Conservation (phyloP, 2,797 vertebrate genomes). For the Etheostoma nigrum region DNA sequence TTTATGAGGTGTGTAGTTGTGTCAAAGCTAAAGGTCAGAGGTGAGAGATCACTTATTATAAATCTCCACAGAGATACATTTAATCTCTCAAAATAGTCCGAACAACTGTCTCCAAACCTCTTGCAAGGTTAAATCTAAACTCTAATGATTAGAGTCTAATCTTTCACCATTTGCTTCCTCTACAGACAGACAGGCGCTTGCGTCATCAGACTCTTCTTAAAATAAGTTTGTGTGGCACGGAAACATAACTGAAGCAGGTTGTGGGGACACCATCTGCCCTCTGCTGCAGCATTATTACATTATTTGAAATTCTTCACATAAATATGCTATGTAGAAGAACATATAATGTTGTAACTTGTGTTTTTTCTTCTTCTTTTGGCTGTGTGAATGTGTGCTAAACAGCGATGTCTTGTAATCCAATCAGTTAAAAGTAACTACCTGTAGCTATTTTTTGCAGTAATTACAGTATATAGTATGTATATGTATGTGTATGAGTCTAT, state of each 20-base stretch:
- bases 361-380: too few relatives aligned
- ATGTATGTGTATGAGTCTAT: neutral
- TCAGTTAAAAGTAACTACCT: neutral
- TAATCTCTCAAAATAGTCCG: slow-evolving; percentile 6
- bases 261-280: neutral
- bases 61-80: slow-evolving; percentile 4
- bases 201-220: neutral
- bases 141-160: neutral
- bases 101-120: slow-evolving; percentile 1
- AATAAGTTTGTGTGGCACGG: neutral
- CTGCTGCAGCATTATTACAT: too few relatives aligned
- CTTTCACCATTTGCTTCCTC: slow-evolving; percentile 6
- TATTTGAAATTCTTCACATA: neutral
- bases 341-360: too few relatives aligned
- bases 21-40: slow-evolving; percentile 19
- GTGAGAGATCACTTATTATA: neutral
- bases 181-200: neutral
- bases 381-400: neutral
- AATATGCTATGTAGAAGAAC: neutral
- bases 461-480: too few relatives aligned
- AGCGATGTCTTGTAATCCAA: neutral
- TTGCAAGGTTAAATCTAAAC: neutral
- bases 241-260: neutral
- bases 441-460: too few relatives aligned
- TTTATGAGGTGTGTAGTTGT: neutral